A percentile compares a stretch with the other conserved stretches of the same genome.
Conservation (phyloP, 2,888 invertebrate genomes). For the Drosophila nr. perissopoda region DNA sequence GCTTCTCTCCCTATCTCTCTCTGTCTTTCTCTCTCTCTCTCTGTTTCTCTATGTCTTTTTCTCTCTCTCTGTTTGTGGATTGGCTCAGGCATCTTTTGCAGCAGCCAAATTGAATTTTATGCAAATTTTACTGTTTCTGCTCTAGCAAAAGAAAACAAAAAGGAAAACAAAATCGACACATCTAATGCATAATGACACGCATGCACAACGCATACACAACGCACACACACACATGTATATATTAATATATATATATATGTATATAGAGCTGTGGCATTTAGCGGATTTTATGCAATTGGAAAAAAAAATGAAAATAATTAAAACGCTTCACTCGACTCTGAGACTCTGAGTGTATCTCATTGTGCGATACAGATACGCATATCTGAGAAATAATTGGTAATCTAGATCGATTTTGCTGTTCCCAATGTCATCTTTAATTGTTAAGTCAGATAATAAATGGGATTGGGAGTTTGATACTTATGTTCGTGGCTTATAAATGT, state of each 20-base stretch:
- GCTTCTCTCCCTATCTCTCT: not conserved
- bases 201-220: conserved; percentile 26
- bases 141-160: conserved; percentile 46
- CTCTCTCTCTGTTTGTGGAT: conserved; percentile 36
- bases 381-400: conserved; percentile 39
- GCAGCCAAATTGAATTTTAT: conserved; percentile 77
- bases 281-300: conserved; percentile 73
- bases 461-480: not conserved
- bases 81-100: conserved; percentile 66
- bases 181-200: conserved; percentile 77
- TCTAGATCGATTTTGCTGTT: conserved; percentile 37
- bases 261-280: conserved; percentile 26
- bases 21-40: not conserved
- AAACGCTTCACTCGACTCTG: conserved; percentile 46
- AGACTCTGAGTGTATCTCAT: conserved; percentile 10
- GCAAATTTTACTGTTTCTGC: conserved; percentile 75
- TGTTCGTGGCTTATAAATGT: not conserved
- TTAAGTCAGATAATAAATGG: not conserved
- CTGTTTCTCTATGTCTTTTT: conserved; percentile 2
- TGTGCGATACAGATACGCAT: conserved; percentile 50
- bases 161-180: conserved; percentile 62
- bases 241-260: conserved; percentile 6
- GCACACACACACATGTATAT: conserved; percentile 9
- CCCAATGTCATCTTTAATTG: conserved; percentile 34
- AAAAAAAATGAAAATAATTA: conserved; percentile 40